Conservation (phyloP, 2,113 vertebrate genomes). For the Apteryx mantelli region DNA sequence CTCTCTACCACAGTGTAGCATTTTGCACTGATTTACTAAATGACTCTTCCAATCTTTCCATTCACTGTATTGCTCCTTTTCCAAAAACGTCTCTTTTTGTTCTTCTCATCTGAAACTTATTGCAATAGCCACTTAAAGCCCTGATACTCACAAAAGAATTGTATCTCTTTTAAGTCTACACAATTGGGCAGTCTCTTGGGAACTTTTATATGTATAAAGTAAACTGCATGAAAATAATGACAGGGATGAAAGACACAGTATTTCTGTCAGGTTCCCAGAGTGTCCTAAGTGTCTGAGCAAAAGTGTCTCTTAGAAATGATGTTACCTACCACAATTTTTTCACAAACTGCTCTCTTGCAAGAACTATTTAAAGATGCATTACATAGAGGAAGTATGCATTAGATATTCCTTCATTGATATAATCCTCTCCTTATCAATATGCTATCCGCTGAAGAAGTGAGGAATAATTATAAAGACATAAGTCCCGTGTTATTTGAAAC, state of each 20-base stretch:
- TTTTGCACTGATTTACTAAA: neutral
- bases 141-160: neutral
- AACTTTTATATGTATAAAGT: neutral
- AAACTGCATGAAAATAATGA: neutral
- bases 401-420: neutral
- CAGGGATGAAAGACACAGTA: neutral
- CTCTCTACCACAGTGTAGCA: too few species aligned
- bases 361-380: neutral
- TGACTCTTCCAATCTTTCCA: neutral
- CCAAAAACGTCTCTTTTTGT: neutral
- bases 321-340: neutral
- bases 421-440: neutral
- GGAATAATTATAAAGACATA: neutral
- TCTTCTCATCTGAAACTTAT: neutral
- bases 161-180: neutral
- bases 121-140: neutral
- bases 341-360: neutral
- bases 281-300: neutral
- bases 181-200: neutral
- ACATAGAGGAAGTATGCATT: neutral
- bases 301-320: neutral
- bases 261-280: neutral
- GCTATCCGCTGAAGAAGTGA: neutral
- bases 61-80: neutral
- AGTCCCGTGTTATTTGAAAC: neutral